A percentile compares a stretch with the other conserved stretches of the same genome.
These are phyloP conservation scores for Macropodus opercularis DNA, from an alignment of 2,797 vertebrate genomes.

Conservation along the genomic window DNA sequence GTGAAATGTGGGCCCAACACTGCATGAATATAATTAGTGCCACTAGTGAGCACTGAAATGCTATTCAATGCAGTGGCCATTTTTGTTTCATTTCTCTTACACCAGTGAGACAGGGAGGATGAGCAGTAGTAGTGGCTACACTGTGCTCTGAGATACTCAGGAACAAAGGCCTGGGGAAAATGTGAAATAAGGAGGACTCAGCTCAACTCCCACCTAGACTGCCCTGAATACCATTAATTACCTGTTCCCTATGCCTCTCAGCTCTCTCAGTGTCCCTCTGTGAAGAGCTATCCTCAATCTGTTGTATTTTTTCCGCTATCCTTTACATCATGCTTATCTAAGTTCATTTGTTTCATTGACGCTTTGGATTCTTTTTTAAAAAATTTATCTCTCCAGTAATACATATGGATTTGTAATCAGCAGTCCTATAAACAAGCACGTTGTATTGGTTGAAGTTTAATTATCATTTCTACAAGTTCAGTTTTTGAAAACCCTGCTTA, in stretches of 20 bases:
- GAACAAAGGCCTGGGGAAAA: constrained; percentile 61
- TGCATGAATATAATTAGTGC: constrained; percentile 62
- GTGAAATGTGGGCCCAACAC: too few species aligned
- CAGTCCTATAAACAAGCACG: neutral
- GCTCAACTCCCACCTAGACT: constrained; percentile 67
- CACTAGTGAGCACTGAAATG: constrained; percentile 44
- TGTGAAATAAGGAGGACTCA: constrained; percentile 48
- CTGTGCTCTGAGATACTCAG: constrained; percentile 48
- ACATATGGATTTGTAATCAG: constrained; percentile 6
- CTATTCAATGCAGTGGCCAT: constrained; percentile 39
- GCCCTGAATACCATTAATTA: constrained; percentile 70
- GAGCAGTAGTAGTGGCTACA: constrained; percentile 20
- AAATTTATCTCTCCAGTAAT: constrained; percentile 16
- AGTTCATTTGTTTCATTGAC: constrained; percentile 33
- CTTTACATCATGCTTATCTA: constrained; percentile 38
- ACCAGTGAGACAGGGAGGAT: constrained; percentile 21
- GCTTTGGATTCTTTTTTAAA: constrained; percentile 28
- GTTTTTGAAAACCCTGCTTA: too few species aligned
- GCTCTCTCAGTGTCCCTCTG: constrained; percentile 23
- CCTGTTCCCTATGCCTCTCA: constrained; percentile 40
- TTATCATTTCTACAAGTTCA: too few species aligned
- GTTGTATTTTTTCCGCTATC: too few species aligned
- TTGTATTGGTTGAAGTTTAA: neutral
- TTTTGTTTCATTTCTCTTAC: constrained; percentile 54
- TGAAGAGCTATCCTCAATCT: constrained; percentile 17